Evolutionary conservation across 2,888 invertebrate species (phyloP).

Genomic region (Ptychoptera contaminata): DNA sequence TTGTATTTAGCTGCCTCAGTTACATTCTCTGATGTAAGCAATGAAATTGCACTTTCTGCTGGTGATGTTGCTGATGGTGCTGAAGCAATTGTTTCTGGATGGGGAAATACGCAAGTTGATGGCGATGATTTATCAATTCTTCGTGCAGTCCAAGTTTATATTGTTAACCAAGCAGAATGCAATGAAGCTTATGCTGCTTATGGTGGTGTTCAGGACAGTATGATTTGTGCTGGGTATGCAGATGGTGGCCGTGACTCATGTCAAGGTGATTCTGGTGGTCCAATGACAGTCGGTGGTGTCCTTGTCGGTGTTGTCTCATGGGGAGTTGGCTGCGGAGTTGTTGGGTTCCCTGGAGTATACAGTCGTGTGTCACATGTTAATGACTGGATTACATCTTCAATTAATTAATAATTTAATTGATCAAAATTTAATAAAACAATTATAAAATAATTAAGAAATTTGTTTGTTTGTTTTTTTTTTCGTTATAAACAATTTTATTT

Average conservation of each 20-base stretch:
- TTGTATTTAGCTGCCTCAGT: conserved; percentile 21
- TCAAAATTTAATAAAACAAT: too few relatives aligned
- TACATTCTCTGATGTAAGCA: conserved; percentile 14
- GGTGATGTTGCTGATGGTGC: conserved; percentile 18
- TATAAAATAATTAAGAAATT: too few relatives aligned
- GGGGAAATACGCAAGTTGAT: conserved; percentile 20
- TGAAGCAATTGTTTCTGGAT: conserved; percentile 22
- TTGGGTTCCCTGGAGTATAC: conserved; percentile 18
- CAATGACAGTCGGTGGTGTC: conserved; percentile 20
- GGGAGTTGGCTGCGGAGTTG: conserved; percentile 24
- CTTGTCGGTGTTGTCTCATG: conserved; percentile 32
- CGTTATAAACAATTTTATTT: too few relatives aligned
- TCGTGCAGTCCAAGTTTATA: conserved; percentile 19
- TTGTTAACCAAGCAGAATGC: conserved; percentile 18
- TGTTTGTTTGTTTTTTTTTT: too few relatives aligned
- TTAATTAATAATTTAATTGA: too few relatives aligned
- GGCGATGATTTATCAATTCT: conserved; percentile 14
- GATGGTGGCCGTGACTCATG: conserved; percentile 27
- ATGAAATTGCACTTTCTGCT: conserved; percentile 16
- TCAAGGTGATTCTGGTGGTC: conserved; percentile 30
- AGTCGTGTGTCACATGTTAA: conserved; percentile 6
- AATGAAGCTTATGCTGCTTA: conserved; percentile 14
- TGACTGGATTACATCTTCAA: conserved; percentile 10
- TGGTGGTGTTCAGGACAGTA: conserved; percentile 20
- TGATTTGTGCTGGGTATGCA: conserved; percentile 21